Base-by-base conservation (phyloP, 2,113 vertebrate species). In the Pedionomus torquatus region DNA sequence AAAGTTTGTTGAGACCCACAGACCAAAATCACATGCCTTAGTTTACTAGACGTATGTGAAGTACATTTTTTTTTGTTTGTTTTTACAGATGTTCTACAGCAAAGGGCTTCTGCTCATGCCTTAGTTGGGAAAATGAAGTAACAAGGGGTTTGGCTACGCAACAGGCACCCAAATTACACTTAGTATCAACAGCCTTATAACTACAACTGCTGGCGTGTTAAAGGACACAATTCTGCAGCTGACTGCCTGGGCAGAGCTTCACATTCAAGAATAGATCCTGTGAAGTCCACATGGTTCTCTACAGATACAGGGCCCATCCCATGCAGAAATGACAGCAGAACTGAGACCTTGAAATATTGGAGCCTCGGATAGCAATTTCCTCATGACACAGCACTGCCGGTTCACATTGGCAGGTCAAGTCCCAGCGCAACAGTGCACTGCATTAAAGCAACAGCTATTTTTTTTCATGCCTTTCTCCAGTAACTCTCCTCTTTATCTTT, bases 21-120 rank as follows among this genome's bases (percentile, higher is more conserved):
- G 84, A 94, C 75, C 90, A 95, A 91, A 95, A 94, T 93, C 79
- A 94, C 96, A 91, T 95, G 95, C 89, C 94, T 96, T 95, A 97
- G 91, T 81, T 84, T 94, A 96, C 84, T 92, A 96, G 87, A 92
- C 1, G 0, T 94, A 91, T 44, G 94, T 89, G 83, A 94, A 94
- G 58, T 76, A 96, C 48, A 1, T n/a, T 84, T 57, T 43, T 57
- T 41, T 24, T 44, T 25, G 28, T 54, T 48, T 54, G 28, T 54
- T 66, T 51, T 21, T 21, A 96, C 83, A 96, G 83, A 91, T 91
- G 89, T 92, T 87, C 43, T 94, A 96, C 91, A 97, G 93, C 93
- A 58, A 94, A 95, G 87, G 94, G 78, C 87, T 96, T 97, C 71
- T 93, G 95, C 89, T 96, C 95, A 97, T 96, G 95, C 96, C 93